Base-by-base conservation (phyloP, 2,888 invertebrate genomes). In the Callimorpha dominula region DNA sequence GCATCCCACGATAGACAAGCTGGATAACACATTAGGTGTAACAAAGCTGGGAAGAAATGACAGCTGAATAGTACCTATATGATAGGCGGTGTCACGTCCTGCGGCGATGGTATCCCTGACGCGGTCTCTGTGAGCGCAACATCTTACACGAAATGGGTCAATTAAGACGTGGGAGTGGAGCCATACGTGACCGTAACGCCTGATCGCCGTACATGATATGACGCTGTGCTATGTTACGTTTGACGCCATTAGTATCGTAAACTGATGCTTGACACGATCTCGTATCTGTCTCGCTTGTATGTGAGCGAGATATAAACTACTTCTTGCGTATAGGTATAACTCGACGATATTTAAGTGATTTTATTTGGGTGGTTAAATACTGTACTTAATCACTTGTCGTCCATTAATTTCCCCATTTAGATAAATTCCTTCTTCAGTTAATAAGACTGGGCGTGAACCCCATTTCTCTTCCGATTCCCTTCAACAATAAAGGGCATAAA, bases 91-190 rank as follows among this genome's bases (percentile, higher is more conserved):
- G 85, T 92, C 94, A 94, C 94, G 94, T 94, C 86, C 80, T 81
- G 92, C 94, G 94, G 95, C 88, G 95, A 95, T 95, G 88, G 89
- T 95, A 95, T 95, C 95, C 95, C 91, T 89, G 86, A 93, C 88
- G 89, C 90, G 90, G 91, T 88, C 87, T 85, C 88, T 85, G 83
- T 85, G 86, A 90, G 90, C 90, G 92, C 89, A 85, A 90, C 93
- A 91, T 92, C 92, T 93, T 91, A 94, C 94, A 94, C 94, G 93
- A 95, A 95, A 94, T 94, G 89, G 95, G 94, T 95, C 95, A 94
- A 95, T 95, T 95, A 95, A 93, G 94, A 94, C 95, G 95, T 95
- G 95, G 95, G 95, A 94, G 95, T 94, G 95, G 84, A 89, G 83
- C 80, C 87, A 87, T 88, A 93, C 95, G 95, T 95, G 95, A 95